Base-by-base conservation (phyloP, 2,113 vertebrate species). In the Bungarus multicinctus region DNA sequence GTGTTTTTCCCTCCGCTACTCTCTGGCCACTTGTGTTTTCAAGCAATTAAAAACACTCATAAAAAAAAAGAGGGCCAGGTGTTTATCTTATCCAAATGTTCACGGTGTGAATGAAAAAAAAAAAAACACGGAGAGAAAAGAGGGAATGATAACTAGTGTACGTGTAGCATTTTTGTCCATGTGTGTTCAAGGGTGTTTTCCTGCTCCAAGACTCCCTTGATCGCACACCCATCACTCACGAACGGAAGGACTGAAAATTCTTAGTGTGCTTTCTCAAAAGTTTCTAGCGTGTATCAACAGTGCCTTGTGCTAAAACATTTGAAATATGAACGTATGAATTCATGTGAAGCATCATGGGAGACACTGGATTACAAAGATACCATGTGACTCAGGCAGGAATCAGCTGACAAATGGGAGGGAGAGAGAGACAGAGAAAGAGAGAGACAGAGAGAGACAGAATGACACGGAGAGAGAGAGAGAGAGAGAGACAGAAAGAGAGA, bases 311-410 rank as follows among this genome's bases (percentile, higher is more conserved):
- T 85, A 43, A 55, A 94, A 88, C 85, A 27, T 95, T 94, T 93
- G 96, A 96, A 97, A 94, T 0, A 91, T 52, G 90, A 96, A 74
- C 93, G 39, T 90, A 64, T 54, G 20, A 69, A 85, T 91, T 91
- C 74, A 55, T 45, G 74, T 45, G 30, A 86, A 30, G 50, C 25
- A 39, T 81, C 34, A n/a, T 11, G 74, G 4, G 90, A 54, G 74
- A 27, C 45, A 10, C 52, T 87, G 90, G 30, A 20, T 60, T 86
- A 1, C 52, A 47, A 45, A 58, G 57, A 6, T 20, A 16, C 54
- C 39, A 85, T 10, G 90, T 57, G 23, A 57, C 52, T 43, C 34
- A 18, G 69, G 12, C 22, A 1, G 23, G n/a, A 43, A 54, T 85
- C 74, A 45, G 39, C 90, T 39, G 74, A 25, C 14, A 20, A 7